phyloP scores from a whole-genome alignment of 1,140 invertebrate genomes.

The Diachasmimorpha longicaudata region DNA sequence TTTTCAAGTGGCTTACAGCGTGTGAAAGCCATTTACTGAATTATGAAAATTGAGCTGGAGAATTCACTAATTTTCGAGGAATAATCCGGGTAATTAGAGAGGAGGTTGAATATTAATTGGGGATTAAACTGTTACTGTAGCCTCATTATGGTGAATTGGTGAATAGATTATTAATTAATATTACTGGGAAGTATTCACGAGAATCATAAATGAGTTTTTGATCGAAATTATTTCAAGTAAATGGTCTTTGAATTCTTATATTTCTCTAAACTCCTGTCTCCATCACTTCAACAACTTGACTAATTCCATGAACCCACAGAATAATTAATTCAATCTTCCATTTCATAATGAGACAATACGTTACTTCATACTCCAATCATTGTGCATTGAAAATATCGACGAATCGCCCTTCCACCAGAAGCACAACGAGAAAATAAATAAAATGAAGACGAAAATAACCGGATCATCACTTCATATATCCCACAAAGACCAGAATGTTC shows the following conservation, averaged over 20 bases:
- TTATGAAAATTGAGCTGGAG: neutral
- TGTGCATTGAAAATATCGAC: no score
- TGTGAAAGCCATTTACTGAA: neutral
- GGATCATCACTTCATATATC: no score
- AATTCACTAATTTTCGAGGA: neutral
- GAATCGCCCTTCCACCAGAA: no score
- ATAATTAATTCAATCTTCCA: no score
- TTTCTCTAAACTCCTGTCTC: no score
- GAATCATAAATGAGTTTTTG: neutral
- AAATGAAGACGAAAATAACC: neutral
- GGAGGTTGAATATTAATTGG: neutral
- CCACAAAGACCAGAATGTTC: neutral
- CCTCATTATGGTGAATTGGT: neutral
- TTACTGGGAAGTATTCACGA: neutral
- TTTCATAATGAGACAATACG: no score
- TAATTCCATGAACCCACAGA: no score
- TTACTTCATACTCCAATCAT: no score
- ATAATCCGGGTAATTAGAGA: neutral
- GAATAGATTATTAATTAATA: neutral
- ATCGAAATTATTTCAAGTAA: no score
- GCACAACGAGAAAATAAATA: neutral
- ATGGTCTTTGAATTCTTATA: no score
- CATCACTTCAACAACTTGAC: no score
- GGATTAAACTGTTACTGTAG: neutral
- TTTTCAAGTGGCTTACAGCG: neutral